Evolutionary conservation across 2,888 invertebrate genomes (phyloP).

Genomic region (Panzeria rudis): DNA sequence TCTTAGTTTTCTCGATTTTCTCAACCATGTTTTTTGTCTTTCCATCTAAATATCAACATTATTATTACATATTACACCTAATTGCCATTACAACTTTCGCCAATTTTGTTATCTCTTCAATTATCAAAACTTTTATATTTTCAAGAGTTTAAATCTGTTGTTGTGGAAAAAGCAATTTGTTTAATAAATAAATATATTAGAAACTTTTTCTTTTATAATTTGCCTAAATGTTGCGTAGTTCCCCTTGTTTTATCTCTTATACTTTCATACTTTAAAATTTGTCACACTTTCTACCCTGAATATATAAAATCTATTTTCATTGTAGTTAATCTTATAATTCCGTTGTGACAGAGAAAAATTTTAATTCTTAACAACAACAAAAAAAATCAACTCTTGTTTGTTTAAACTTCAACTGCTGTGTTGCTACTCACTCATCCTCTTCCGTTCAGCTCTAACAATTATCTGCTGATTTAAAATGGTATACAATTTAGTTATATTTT

Average conservation of each 20-base stretch:
- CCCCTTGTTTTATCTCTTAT: background rate
- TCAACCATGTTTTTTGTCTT: background rate
- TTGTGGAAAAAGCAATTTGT: constrained; percentile 24
- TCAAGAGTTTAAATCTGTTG: constrained; percentile 14
- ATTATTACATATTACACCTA: background rate
- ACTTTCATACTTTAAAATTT: constrained; percentile 32
- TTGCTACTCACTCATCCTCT: constrained; percentile 47
- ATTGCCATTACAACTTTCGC: background rate
- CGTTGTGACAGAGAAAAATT: constrained; percentile 54
- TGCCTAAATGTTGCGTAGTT: background rate
- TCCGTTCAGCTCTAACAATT: constrained; percentile 47
- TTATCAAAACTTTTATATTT: constrained; percentile 3
- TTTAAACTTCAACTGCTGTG: constrained; percentile 32
- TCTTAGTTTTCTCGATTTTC: too few relatives aligned
- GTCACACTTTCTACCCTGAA: constrained; percentile 41
- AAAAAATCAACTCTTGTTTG: constrained; percentile 12
- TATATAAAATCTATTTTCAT: constrained; percentile 63
- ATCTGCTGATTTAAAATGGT: constrained; percentile 48
- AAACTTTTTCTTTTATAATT: constrained; percentile 3
- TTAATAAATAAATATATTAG: constrained; percentile 36
- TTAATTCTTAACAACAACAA: constrained; percentile 44
- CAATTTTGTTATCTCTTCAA: background rate
- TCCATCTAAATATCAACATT: background rate
- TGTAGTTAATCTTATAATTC: constrained; percentile 67
- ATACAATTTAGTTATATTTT: background rate